Conservation (phyloP, 2,797 vertebrate species). For the Gymnothorax reevesii region DNA sequence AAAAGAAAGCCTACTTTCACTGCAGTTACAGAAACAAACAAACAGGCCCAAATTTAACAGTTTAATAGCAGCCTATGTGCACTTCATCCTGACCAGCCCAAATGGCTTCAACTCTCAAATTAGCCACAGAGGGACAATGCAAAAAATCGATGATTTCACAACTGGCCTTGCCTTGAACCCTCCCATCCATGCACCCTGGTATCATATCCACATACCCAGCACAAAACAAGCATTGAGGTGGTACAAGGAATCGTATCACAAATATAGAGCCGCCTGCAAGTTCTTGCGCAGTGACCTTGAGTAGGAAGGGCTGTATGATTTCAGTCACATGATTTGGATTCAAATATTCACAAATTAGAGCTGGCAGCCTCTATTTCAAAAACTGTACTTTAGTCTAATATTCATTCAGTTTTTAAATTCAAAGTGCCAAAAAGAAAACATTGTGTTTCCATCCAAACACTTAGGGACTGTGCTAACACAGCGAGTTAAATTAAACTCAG, state of each 20-base stretch:
- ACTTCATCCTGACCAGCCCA: neutral
- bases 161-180: neutral
- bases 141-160: neutral
- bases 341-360: no score
- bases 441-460: no score
- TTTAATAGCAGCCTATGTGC: neutral
- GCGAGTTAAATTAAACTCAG: neutral
- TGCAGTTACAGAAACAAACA: neutral
- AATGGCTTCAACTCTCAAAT: neutral
- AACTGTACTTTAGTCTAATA: no score
- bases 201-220: neutral
- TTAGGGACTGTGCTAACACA: no score
- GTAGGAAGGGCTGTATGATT: no score
- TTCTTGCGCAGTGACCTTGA: no score
- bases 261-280: no score
- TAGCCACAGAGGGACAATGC: neutral
- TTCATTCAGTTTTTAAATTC: no score
- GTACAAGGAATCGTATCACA: no score
- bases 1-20: neutral
- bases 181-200: neutral
- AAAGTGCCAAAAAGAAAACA: no score
- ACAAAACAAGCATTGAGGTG: neutral
- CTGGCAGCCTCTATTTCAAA: no score
- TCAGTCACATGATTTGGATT: no score
- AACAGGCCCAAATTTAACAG: neutral